Base-by-base conservation (phyloP, 2,113 vertebrate genomes). In the Megalops atlanticus region DNA sequence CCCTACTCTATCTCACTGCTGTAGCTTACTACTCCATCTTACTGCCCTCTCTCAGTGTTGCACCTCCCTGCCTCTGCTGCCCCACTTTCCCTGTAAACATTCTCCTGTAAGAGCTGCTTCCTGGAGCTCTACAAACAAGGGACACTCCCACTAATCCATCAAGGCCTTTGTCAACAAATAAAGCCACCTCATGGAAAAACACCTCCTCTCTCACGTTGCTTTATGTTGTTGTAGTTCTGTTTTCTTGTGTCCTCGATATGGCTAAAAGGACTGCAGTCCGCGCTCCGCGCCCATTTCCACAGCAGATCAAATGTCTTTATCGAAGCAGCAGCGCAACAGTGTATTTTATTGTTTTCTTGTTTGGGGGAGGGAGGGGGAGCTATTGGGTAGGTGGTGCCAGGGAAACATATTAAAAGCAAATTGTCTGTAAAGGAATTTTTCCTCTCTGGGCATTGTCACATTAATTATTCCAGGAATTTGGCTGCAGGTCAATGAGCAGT, bases 351-450 rank as follows among this genome's bases (percentile, higher is more conserved):
- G 38, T 24, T 39, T 21, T 24, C 11, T n/a, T 69, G 68, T 21
- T 45, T 47, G 41, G 40, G 69, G 64, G 77, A 76, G 74, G 70
- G 38, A n/a, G 36, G 45, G 31, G 36, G 36, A 11, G 39, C 77
- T 74, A 80, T 54, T 45, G 80, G 74, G 79, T 83, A 79, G 81
- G 80, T 81, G 80, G 86, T 85, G 45, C 70, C 33, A 6, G 83
- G 81, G 70, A 58, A 81, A 81, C 77, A 49, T 80, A 88, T 89
- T 88, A 43, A 86, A 90, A 85, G 52, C 82, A 79, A 84, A 90
- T 87, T 88, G 79, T 85, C 84, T 85, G 78, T 80, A 86, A 88
- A 86, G 87, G 86, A 89, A 91, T 88, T 81, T 81, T 78, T 47
- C 72, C 76, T 73, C 87, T 78, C 38, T 73, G 74, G 10, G 47